Evolutionary conservation across 1,140 invertebrate genomes (phyloP), one percentile per base, ranked within the genome.

Genomic region (Tyrophagus putrescentiae): DNA sequence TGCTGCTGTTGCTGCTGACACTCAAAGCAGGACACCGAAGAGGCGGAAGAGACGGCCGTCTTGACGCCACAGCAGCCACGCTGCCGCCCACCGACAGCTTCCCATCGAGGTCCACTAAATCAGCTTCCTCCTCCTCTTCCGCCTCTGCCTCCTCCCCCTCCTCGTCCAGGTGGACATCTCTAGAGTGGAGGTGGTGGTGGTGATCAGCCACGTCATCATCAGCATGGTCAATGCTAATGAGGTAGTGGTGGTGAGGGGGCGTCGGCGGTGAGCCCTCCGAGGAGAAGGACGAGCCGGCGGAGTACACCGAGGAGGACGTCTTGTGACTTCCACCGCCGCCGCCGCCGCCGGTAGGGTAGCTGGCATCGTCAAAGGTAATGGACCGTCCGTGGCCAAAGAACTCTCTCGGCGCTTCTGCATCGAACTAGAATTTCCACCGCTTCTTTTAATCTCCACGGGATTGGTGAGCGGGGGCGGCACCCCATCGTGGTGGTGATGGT

Each of bases 211-310:
- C 25, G n/a, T 53, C 23, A 53, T 11, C 50, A 21, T 53, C 23
- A 7, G 7, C 50, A 27, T 31, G 7, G 34, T 53, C 23, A 53
- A 11, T 27, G 34, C 3, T 31, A 54, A 27, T 54, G 39, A 34
- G 4, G 28, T 4, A 27, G 39, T 54, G 4, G 28, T 4, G n/a
- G 2, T 2, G 2, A 54, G 32, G n/a, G 3, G 23, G 13, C 39
- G 7, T 18, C 3, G 52, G 52, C 21, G 52, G 25, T 54, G 52
- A 54, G 27, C 25, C 25, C n/a, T 54, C 52, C 9, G 52, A 54
- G 9, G 52, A 54, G 21, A 54, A 54, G n/a, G 52, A 54, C n/a
- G 52, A 54, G 21, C 31, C 31, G 25, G 13, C 52, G 25, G 52
- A 54, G 39, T 54, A 27, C 11, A 54, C 25, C 27, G 52, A 54